Percentiles rank a stretch among this genome's conserved stretches.
Conservation (phyloP, 2,888 invertebrate genomes). For the Drosophila picticornis region DNA sequence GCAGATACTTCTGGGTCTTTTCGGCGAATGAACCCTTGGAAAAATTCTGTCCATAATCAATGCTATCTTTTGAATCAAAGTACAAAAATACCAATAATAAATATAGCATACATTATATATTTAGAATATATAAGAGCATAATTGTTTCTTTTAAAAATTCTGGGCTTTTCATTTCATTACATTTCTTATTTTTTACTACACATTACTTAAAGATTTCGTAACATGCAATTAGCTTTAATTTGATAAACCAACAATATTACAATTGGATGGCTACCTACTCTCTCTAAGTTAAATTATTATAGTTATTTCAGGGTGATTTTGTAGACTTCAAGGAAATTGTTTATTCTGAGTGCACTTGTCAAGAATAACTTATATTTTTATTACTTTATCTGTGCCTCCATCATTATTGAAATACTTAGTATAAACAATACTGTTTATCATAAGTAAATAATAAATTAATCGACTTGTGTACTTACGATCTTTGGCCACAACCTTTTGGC, state of each 20-base stretch:
- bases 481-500: constrained; percentile 85
- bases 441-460: background rate
- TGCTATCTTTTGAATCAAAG: too few species aligned
- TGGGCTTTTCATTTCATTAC: background rate
- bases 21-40: background rate
- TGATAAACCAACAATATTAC: background rate
- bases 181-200: background rate
- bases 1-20: background rate
- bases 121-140: too few species aligned
- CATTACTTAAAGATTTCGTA: background rate
- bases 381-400: background rate
- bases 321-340: background rate
- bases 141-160: background rate
- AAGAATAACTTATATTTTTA: background rate
- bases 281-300: background rate
- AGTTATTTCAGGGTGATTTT: background rate
- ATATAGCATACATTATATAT: too few species aligned
- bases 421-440: background rate
- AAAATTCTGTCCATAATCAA: background rate
- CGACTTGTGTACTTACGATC: constrained; percentile 76
- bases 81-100: too few species aligned
- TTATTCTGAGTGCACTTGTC: background rate
- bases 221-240: background rate
- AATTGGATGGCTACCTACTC: background rate
- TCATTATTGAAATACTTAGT: background rate